Conservation (phyloP, 2,113 vertebrate genomes). For the Spermophilus dauricus region DNA sequence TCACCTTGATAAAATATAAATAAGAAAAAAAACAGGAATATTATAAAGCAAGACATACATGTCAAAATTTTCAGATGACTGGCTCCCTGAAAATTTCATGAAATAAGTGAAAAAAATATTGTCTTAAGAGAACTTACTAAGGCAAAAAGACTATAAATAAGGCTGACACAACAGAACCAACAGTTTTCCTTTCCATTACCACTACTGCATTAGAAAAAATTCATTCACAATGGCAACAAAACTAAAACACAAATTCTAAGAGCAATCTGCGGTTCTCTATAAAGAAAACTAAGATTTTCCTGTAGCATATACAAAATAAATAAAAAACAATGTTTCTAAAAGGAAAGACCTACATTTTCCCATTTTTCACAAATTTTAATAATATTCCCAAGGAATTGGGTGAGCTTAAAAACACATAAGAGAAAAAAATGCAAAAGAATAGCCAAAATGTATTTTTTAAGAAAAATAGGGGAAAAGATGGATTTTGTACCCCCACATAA, state of each 20-base stretch:
- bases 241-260: constrained; percentile 34
- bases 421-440: neutral
- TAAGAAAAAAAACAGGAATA: neutral
- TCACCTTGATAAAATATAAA: neutral
- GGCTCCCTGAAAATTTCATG: neutral
- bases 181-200: neutral
- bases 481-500: neutral
- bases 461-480: neutral
- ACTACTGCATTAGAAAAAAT: neutral
- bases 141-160: neutral
- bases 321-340: neutral
- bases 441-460: constrained; percentile 16
- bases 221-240: neutral
- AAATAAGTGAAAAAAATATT: neutral
- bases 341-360: neutral
- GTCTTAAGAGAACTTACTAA: neutral
- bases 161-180: neutral
- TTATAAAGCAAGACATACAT: neutral
- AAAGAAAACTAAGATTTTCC: neutral
- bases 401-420: neutral
- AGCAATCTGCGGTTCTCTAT: neutral
- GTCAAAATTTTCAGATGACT: neutral
- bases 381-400: neutral
- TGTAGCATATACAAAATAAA: neutral
- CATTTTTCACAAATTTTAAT: constrained; percentile 22